Conservation (phyloP, 1,140 invertebrate genomes). For the Bicyclus anynana region DNA sequence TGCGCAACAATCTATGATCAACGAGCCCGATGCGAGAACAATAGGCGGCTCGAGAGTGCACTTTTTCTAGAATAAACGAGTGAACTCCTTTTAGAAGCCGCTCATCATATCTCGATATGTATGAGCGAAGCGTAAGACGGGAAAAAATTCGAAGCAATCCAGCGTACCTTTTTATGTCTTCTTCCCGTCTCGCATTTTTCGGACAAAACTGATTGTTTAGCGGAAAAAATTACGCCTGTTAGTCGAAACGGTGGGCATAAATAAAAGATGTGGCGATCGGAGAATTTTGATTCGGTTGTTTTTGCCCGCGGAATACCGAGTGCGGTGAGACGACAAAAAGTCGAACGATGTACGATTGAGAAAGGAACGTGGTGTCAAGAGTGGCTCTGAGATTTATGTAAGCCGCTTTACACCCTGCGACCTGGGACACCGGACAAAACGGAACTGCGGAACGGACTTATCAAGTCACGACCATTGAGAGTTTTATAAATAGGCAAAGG, state of each 20-base stretch:
- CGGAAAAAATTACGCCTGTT: constrained; percentile 76
- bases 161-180: constrained; percentile 63
- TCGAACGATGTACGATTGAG: constrained; percentile 61
- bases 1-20: constrained; percentile 29
- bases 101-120: constrained; percentile 58
- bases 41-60: constrained; percentile 37
- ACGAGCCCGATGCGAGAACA: constrained; percentile 32
- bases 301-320: constrained; percentile 53
- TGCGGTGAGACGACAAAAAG: constrained; percentile 55
- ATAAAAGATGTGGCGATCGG: constrained; percentile 68
- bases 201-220: constrained; percentile 75
- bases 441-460: neutral
- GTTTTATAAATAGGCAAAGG: too few species aligned
- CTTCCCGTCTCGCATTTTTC: constrained; percentile 71
- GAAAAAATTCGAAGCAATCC: constrained; percentile 54
- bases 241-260: constrained; percentile 65
- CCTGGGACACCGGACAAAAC: neutral
- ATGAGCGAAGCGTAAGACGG: constrained; percentile 44
- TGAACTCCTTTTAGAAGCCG: constrained; percentile 19
- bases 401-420: constrained; percentile 32
- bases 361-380: constrained; percentile 62
- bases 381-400: constrained; percentile 49
- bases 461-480: too few species aligned
- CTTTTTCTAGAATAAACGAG: constrained; percentile 42
- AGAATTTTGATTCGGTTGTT: constrained; percentile 74